Evolutionary conservation across 2,888 invertebrate genomes (phyloP), one percentile per base, ranked within the genome.

Genomic region (Thereva nobilitata): DNA sequence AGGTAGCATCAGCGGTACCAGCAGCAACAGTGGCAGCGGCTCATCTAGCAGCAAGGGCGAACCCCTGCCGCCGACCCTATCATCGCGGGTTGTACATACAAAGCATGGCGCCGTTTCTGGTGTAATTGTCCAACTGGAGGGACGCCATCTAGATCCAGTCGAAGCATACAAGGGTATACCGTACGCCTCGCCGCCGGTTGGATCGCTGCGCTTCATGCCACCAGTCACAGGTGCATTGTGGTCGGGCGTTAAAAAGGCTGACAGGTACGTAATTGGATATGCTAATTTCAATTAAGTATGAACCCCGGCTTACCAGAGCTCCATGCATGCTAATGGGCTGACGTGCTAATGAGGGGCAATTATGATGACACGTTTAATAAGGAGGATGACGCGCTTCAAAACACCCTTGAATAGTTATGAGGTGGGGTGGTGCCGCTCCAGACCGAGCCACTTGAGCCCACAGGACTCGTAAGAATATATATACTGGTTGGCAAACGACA

Each of bases 121-220:
- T 59, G 89, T 92, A 73, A 92, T 93, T 75, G 89, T 92, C 66
- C 90, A 90, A 69, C 87, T 92, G 73, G 92, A 93, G 74, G 86
- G 89, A 35, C 87, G 92, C 72, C 90, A 88, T 77, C 82, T 93
- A 73, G 93, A 93, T 79, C 91, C 92, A 66, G 95, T 97, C 23
- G 96, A 96, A 80, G 92, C 93, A 71, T 97, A 94, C 79, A 86
- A 92, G 59, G 97, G 97, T 5, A 90, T 97, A 68, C 96, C 96
- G 4, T 97, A 97, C 80, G 97, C 96, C 37, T 93, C 95, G 55
- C 92, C 97, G 34, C 95, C 96, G 41, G 83, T 91, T 50, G 95
- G 93, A 5, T 89, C 90, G 67, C 83, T 97, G 69, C 86, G 97
- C 68, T 97, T 97, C 80, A 96, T 97, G 95, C 96, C 96, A 8